phyloP scores from a whole-genome alignment of 2,797 vertebrate species.

The Dendrocincla fuliginosa region DNA sequence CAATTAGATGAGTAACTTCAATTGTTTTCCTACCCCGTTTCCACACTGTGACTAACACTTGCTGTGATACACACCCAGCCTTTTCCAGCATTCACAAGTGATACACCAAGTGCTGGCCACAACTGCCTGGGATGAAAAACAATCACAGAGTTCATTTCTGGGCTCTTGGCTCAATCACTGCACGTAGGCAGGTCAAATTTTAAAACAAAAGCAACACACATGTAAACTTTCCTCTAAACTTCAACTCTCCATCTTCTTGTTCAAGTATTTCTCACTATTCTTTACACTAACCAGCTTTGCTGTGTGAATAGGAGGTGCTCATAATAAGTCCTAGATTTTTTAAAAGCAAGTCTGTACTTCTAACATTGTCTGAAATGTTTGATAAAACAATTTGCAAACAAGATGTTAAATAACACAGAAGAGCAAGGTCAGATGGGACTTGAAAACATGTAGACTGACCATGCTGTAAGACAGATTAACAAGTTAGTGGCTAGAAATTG shows the following conservation, averaged over 20 bases:
- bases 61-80: conserved; percentile 9
- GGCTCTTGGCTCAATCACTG: neutral
- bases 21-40: conserved; percentile 21
- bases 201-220: neutral
- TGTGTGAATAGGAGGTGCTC: neutral
- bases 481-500: neutral
- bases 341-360: neutral
- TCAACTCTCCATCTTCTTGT: rapidly evolving
- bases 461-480: neutral
- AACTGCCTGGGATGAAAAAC: neutral
- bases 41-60: conserved; percentile 23
- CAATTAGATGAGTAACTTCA: conserved; percentile 54
- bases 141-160: neutral
- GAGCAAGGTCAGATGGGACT: neutral
- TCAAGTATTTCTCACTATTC: neutral
- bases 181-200: neutral
- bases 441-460: neutral
- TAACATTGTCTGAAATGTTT: neutral
- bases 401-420: neutral
- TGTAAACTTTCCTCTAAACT: neutral
- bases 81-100: neutral
- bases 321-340: neutral
- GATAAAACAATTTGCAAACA: neutral
- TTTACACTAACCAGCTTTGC: neutral
- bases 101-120: neutral